Base-by-base conservation (phyloP, 2,888 invertebrate genomes). In the Crioceris asparagi region DNA sequence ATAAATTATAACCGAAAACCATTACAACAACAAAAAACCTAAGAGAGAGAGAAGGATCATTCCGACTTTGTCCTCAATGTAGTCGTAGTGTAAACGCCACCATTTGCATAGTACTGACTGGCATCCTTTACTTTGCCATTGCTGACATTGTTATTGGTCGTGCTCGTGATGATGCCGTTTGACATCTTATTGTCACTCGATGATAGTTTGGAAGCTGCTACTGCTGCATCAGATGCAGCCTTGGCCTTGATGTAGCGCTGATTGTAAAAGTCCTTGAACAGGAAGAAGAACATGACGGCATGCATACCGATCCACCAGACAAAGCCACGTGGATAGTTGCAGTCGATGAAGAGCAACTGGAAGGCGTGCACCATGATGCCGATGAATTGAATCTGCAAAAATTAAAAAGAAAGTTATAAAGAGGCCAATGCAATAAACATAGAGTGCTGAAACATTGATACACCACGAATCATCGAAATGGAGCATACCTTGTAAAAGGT, bases 221-320 rank as follows among this genome's bases (percentile, higher is more conserved):
- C 33, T 2, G 41, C 42, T 14, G 36, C 27, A 2, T 39, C 38
- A 2, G 31, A 10, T n/a, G 17, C 19, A 29, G 7, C 23, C 29
- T 34, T 41, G 44, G 57, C 60, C 56, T 50, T 65, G 53, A 54
- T 65, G 68, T 88, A 88, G 12, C 80, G 77, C 62, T 83, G 77
- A 59, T 83, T 81, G 75, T 93, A 94, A 72, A 93, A 94, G 64
- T 93, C 84, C 59, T 83, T 84, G 74, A 94, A 94, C 43, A 94
- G 75, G 75, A 90, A 83, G 74, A 90, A 85, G 79, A 94, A 94
- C 79, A 94, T 84, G 48, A 92, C 79, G 2, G 92, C 93, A 66
- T 94, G 93, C 71, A 86, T 79, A 39, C 91, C 91, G 61, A 94
- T 94, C 87, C 87, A 93, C 86, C 86, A 88, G 48, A 87, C 87